Evolutionary conservation across 2,888 invertebrate genomes (phyloP).

Genomic region (Amphipyra berbera): DNA sequence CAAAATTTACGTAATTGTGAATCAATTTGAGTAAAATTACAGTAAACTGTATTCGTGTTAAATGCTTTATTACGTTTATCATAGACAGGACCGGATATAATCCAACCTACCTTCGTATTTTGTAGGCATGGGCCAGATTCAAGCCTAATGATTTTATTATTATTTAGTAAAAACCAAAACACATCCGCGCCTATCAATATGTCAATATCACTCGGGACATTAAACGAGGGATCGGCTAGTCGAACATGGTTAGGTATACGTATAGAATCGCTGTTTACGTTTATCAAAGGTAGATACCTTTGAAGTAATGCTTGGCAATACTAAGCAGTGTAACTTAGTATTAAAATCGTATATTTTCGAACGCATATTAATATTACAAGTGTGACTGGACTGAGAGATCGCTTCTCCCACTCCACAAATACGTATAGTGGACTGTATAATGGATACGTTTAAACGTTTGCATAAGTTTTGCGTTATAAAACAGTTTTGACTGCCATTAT

Average conservation of each 20-base stretch:
- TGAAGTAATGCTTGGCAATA: neutral
- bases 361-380: too few relatives aligned
- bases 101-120: conserved; percentile 9
- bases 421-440: neutral
- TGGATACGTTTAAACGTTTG: neutral
- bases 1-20: conserved; percentile 6
- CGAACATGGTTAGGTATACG: neutral
- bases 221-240: neutral
- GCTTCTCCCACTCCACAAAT: neutral
- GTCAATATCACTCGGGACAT: neutral
- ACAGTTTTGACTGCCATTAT: too few relatives aligned
- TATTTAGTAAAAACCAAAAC: neutral
- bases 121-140: conserved; percentile 9
- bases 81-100: too few relatives aligned
- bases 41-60: conserved; percentile 1
- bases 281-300: neutral
- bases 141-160: neutral
- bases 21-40: conserved; percentile 9
- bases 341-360: neutral
- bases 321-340: neutral
- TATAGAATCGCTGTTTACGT: neutral
- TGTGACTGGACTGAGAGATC: neutral
- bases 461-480: too few relatives aligned
- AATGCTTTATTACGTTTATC: neutral
- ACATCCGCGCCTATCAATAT: too few relatives aligned